Percentiles rank a stretch among this genome's conserved stretches.
Conservation (phyloP, 53 echinoderm and acorn worm species). For the Stichopus horrens region DNA sequence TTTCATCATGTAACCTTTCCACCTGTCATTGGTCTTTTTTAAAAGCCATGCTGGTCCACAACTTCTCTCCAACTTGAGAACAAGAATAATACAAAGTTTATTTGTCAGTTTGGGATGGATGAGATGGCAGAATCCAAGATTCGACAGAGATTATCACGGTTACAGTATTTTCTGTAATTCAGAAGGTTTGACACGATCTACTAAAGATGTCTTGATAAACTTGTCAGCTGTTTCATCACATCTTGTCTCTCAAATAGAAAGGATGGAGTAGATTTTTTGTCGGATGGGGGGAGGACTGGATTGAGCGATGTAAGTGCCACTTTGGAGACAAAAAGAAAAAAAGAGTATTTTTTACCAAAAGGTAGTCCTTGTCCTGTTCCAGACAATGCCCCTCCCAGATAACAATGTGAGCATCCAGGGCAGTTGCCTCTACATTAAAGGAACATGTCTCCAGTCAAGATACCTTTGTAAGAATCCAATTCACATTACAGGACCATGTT, state of each 20-base stretch:
- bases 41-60: too few relatives aligned
- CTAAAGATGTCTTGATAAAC: constrained; percentile 28
- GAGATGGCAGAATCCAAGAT: too few relatives aligned
- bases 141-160: too few relatives aligned
- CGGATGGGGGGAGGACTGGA: neutral
- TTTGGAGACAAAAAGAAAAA: neutral
- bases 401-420: too few relatives aligned
- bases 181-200: neutral
- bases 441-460: too few relatives aligned
- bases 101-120: too few relatives aligned
- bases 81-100: too few relatives aligned
- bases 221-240: constrained; percentile 8
- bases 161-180: too few relatives aligned
- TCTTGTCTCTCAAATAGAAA: neutral
- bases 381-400: neutral
- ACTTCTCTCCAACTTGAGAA: too few relatives aligned
- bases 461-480: neutral
- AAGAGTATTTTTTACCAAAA: neutral
- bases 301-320: neutral
- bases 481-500: neutral
- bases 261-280: neutral
- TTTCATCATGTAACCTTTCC: too few relatives aligned
- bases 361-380: constrained; percentile 7
- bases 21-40: too few relatives aligned
- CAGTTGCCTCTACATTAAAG: too few relatives aligned